Evolutionary conservation across 2,888 invertebrate species (phyloP), one percentile per base, ranked within the genome.

Genomic region (Pseudococcus longispinus): DNA sequence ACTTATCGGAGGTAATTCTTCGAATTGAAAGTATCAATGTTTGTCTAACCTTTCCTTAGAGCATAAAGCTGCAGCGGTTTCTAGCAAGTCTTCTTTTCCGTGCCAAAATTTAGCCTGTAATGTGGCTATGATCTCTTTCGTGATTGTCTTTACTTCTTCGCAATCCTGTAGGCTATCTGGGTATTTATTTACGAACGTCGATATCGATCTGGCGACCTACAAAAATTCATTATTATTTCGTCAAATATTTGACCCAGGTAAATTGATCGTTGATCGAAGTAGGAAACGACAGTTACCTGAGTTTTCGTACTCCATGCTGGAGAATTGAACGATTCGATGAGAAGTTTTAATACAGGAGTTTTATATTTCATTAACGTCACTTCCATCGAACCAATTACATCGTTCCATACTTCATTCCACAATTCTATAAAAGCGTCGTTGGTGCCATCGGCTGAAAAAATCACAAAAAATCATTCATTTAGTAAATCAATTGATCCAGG

Each of bases 321-420:
- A 23, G 86, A 86, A 29, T 80, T 51, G 32, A 86, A 86, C n/a
- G 86, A 80, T 26, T 51, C 29, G 1, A 29, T 26, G 18, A 86
- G 55, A 32, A 86, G 77, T 55, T 80, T 46, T 18, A 86, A n/a
- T 15, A 86, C 77, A 15, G 46, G 46, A 2, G 37, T 77, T 86
- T 86, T 86, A 37, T 86, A 51, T 37, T 86, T 86, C 15, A 60
- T 77, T 20, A 86, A 51, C 1, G 86, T 77, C 11, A 86, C 80
- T 29, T 86, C 86, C 51, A 77, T 86, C 37, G 86, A 86, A 23
- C 86, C 86, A 8, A 86, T 86, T 18, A 86, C 86, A 37, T 86
- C 86, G 32, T 86, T 86, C 86, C 86, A 86, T 15, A 86, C 86
- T 86, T 86, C 86, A 46, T 86, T 86, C 86, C 86, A 86, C 11